A percentile compares a stretch with the other conserved stretches of the same genome.
These are phyloP conservation scores for Parnassius apollo DNA, from an alignment of 2,888 invertebrate species.

Conservation along the genomic window DNA sequence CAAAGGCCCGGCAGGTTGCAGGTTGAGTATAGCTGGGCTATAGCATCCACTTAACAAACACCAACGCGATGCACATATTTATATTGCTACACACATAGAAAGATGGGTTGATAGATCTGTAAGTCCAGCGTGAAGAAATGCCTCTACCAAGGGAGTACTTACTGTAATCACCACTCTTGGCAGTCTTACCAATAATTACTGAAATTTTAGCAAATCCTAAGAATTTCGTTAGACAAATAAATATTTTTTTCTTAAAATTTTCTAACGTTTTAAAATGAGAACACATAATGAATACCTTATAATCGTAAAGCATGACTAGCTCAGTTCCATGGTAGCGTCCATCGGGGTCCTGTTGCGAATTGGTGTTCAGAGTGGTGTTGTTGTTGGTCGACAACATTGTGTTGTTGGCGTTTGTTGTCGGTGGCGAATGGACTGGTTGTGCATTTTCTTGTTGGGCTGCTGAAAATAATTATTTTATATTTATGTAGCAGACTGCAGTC, in stretches of 20 bases:
- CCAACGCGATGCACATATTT: no score
- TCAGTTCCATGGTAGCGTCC: constrained; percentile 93
- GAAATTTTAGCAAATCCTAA: no score
- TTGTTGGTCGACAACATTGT: constrained; percentile 43
- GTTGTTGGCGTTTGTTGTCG: constrained; percentile 47
- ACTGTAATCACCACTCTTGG: no score
- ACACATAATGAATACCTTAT: constrained; percentile 82
- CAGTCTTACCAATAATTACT: no score
- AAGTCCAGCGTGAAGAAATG: constrained; percentile 8
- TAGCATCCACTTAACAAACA: no score
- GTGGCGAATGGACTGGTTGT: constrained; percentile 49
- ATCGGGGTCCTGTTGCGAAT: constrained; percentile 78
- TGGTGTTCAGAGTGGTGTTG: constrained; percentile 40
- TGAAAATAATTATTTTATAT: constrained; percentile 32
- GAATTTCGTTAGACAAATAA: no score
- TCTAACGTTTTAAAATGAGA: no score
- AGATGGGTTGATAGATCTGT: not conserved
- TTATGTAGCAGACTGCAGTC: not conserved
- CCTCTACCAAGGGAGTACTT: no score
- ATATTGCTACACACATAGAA: not conserved
- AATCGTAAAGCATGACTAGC: constrained; percentile 96
- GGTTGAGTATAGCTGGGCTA: no score
- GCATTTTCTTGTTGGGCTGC: constrained; percentile 61
- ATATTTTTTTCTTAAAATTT: no score
- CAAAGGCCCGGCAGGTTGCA: no score